Evolutionary conservation across 2,888 invertebrate species (phyloP), one percentile per base, ranked within the genome.

Genomic region (Ceramica pisi): DNA sequence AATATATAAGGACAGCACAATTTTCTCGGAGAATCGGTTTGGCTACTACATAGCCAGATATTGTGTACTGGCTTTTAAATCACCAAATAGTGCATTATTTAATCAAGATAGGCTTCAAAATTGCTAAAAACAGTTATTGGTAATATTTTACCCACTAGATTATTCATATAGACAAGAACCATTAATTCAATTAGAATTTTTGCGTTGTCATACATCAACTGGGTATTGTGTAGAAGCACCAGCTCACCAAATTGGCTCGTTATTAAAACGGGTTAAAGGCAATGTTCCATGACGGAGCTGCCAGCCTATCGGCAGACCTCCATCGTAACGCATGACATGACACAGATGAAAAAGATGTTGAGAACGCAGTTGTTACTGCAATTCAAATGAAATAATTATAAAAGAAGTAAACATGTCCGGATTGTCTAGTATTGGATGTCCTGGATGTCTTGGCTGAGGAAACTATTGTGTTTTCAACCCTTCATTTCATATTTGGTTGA

Each of bases 161-260:
- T 6, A 46, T 61, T 70, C n/a, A n/a, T 46, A 7, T 21, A 53
- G 26, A 46, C 16, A 44, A 19, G 16, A 60, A 12, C 26, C 0
- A 62, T 62, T 55, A 38, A 38, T 46, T 71, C 19, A 46, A 71
- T 55, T 61, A 53, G 4, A 16, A 19, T n/a, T 56, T 65, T 56
- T 44, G 35, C 3, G 44, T 35, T 26, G 7, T 50, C 16, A 41
- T 50, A 44, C 10, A 12, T 2, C 8, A 63, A 48, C 26, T 19
- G 35, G 14, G 12, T 56, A 41, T 71, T 66, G 9, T 12, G 8
- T 38, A 38, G 21, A 21, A 14, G 23, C 2, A 44, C 5, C 19
- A 35, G 44, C 7, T 35, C 8, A 0, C 31, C 31, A n/a, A 70
- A 65, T 65, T 38, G 26, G 38, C n/a, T 71, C 12, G 31, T 41